Percentiles rank a stretch among this genome's conserved stretches.
These are phyloP conservation scores for Ibycter americanus DNA, from an alignment of 2,797 vertebrate species.

Conservation along the genomic window DNA sequence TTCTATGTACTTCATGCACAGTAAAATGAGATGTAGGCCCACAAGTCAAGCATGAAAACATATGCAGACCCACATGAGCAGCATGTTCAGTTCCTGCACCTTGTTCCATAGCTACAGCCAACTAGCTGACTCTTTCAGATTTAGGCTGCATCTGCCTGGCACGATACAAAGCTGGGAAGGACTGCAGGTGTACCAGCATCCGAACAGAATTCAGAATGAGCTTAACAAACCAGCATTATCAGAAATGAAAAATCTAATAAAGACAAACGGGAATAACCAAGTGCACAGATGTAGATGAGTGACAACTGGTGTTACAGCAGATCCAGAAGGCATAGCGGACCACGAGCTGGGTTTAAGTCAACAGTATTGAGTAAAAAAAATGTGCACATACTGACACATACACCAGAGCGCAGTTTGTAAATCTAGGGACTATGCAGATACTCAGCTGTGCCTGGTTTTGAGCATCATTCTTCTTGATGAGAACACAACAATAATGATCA, in stretches of 20 bases:
- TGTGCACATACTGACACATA: neutral
- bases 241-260: neutral
- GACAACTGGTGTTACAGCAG: neutral
- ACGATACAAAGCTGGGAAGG: neutral
- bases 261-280: neutral
- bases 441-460: neutral
- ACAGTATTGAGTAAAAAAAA: neutral
- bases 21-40: neutral
- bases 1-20: neutral
- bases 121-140: neutral
- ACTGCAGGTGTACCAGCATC: neutral
- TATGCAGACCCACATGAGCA: neutral
- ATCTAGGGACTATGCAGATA: neutral
- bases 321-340: neutral
- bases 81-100: neutral
- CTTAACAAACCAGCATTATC: neutral
- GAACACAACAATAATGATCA: neutral
- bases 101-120: neutral
- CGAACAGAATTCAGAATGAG: neutral
- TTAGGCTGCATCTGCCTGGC: neutral
- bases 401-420: neutral
- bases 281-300: neutral
- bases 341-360: neutral
- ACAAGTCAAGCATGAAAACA: neutral
- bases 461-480: neutral